Base-by-base conservation (phyloP, 2,113 vertebrate genomes). In the Archocentrus centrarchus region DNA sequence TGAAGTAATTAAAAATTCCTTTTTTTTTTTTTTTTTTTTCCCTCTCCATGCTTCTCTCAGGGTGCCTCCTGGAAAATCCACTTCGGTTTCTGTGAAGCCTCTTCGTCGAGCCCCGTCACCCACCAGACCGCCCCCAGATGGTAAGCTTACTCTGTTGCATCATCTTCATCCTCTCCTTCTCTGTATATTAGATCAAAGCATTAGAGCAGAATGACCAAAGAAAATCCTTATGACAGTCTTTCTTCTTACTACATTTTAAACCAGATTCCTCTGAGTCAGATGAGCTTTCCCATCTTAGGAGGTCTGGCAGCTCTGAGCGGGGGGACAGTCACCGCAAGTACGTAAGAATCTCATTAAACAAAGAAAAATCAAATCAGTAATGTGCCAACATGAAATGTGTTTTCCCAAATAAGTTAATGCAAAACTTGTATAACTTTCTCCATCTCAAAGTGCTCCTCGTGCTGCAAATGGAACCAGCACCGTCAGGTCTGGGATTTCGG, bases 261-360 rank as follows among this genome's bases (percentile, higher is more conserved):
- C 27, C 88, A 96, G 96, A 96, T 79, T 95, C 93, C 30, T 95
- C 94, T 2, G 94, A 84, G 59, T 95, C 94, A 0, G 95, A 96
- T 30, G 83, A 90, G 62, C 91, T 88, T 63, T 95, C 91, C 7
- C 91, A 94, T 4, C 93, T 93, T 39, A 88, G 94, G 82, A 95
- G 95, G 81, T 94, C 93, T 1, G 94, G 94, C 15, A 96, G 96
- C 87, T 94, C 94, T 0, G 95, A 95, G 85, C 88, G 80, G 1
- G 93, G 24, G 2, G 83, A 88, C 2, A 79, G 20, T 66, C 58
- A 62, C 50, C 93, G 27, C 82, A 91, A 94, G 96, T 96, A 92
- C 14, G 14, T 3, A 47, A 11, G 30, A 39, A 18, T 27, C 27
- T 11, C 30, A 50, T 30, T 20, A 1, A 53, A 53, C 32, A 73